Conservation (phyloP, 2,888 invertebrate species). For the Pristionchus entomophagus region DNA sequence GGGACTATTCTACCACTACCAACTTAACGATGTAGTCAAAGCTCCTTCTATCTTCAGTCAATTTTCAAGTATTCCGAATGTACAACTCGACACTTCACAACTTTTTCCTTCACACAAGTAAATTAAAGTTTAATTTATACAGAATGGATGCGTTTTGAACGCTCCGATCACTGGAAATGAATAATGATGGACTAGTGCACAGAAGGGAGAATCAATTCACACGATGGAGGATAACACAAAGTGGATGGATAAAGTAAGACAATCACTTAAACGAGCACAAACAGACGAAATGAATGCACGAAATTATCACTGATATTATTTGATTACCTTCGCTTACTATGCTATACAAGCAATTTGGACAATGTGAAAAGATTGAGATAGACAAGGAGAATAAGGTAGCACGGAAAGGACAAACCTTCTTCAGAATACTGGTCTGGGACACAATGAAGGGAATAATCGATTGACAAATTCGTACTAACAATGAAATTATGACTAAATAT, state of each 20-base stretch:
- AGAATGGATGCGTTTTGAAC: conserved; percentile 19
- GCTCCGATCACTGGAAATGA: conserved; percentile 20
- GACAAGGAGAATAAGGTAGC: conserved; percentile 4
- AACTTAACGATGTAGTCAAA: background rate
- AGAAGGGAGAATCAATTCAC: conserved; percentile 25
- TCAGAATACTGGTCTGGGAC: background rate
- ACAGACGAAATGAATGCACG: conserved; percentile 17
- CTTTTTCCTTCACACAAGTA: background rate
- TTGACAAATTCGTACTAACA: background rate
- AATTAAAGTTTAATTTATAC: background rate
- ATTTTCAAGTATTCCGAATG: conserved; percentile 29
- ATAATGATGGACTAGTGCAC: conserved; percentile 37
- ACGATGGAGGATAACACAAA: conserved; percentile 31
- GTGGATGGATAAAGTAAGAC: background rate
- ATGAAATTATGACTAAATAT: conserved; percentile 14
- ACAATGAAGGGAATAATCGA: conserved; percentile 8
- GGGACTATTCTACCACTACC: background rate
- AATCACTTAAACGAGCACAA: background rate
- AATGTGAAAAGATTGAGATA: background rate
- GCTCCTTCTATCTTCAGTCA: too few relatives aligned
- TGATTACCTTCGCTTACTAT: conserved; percentile 41
- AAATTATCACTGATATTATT: conserved; percentile 35
- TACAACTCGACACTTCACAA: background rate
- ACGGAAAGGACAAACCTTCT: background rate
- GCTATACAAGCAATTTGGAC: conserved; percentile 28